Conservation (phyloP, 2,113 vertebrate species). For the Marcusenius ussheri region DNA sequence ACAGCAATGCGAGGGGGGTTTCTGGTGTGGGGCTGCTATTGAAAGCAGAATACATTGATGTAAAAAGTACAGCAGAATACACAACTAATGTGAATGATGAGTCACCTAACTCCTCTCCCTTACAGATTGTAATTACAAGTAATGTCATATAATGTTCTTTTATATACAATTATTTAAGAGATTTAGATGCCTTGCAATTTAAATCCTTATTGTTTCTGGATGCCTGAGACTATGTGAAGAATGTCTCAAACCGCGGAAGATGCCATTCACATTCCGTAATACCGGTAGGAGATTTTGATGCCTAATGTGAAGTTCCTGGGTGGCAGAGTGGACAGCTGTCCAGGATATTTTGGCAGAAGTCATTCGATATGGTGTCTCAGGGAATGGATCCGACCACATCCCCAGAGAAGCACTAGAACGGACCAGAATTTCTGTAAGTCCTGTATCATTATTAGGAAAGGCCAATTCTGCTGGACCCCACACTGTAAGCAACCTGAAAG, state of each 20-base stretch:
- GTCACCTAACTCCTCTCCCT: neutral
- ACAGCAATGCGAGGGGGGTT: neutral
- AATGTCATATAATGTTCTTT: neutral
- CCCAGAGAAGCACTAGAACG: too few species aligned
- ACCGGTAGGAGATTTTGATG: neutral
- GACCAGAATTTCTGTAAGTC: neutral
- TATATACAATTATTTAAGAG: neutral
- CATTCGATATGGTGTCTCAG: neutral
- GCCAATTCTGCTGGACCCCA: neutral
- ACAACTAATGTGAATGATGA: neutral
- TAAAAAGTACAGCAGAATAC: neutral
- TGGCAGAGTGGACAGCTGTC: neutral
- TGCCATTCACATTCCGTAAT: neutral
- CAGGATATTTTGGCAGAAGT: neutral
- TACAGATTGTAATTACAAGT: neutral
- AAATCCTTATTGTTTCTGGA: constrained; percentile 1
- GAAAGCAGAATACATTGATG: neutral
- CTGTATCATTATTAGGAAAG: neutral
- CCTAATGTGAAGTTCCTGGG: neutral
- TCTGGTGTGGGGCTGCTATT: neutral
- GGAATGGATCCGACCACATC: neutral
- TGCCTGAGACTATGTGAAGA: neutral
- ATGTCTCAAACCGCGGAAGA: neutral
- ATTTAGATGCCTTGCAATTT: neutral
- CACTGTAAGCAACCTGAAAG: neutral